These are phyloP conservation scores for Copidosoma floridanum DNA, from an alignment of 1,140 invertebrate species.

Conservation along the genomic window DNA sequence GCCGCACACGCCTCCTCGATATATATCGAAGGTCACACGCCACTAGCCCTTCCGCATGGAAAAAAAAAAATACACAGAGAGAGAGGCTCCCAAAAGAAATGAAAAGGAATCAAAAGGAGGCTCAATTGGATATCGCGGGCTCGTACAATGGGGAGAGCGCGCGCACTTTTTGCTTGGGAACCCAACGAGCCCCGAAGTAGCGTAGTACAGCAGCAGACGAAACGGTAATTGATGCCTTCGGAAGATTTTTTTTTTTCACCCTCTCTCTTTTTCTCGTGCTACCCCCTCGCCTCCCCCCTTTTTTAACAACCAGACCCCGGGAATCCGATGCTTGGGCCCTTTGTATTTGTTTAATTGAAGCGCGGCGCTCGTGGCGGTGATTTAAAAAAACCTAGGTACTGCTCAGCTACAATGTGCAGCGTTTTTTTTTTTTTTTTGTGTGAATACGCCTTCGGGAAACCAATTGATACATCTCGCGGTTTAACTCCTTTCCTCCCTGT, in stretches of 20 bases:
- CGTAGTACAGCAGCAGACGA: neutral
- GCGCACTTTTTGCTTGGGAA: constrained; percentile 19
- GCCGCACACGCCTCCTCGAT: neutral
- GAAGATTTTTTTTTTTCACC: neutral
- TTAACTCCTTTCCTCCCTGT: constrained; percentile 10
- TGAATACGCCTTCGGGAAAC: neutral
- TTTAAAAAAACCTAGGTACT: no score
- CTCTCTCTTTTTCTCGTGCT: no score
- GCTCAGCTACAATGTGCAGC: no score
- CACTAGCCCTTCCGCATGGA: neutral
- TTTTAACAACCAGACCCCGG: no score
- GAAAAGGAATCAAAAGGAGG: constrained; percentile 1
- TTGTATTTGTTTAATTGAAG: constrained; percentile 24
- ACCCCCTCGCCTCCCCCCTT: no score
- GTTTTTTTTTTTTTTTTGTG: no score
- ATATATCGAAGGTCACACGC: neutral
- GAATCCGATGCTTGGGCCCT: constrained; percentile 10
- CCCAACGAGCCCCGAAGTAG: no score
- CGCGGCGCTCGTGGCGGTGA: neutral
- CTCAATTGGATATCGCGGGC: constrained; percentile 4
- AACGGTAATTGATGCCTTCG: constrained; percentile 21
- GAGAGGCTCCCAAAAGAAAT: no score
- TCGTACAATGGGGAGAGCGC: constrained; percentile 4
- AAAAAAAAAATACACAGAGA: neutral
- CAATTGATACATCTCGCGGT: constrained; percentile 12